Conservation (phyloP, 2,797 vertebrate species). For the Lateolabrax maculatus region DNA sequence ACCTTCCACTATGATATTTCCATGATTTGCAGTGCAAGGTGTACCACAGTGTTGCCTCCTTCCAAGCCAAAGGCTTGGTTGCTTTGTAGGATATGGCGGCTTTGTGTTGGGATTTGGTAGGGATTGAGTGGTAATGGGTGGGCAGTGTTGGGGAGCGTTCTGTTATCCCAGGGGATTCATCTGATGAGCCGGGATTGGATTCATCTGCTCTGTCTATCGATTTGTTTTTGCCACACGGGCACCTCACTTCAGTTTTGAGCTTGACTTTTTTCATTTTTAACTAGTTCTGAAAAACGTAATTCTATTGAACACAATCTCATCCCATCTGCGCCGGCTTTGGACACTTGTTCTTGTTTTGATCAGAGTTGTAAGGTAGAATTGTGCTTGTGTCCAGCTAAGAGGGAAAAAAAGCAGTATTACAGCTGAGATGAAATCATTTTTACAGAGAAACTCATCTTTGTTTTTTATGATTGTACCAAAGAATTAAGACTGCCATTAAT, state of each 20-base stretch:
- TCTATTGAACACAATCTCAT: conserved; percentile 76
- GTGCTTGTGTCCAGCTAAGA: conserved; percentile 56
- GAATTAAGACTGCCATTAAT: conserved; percentile 46
- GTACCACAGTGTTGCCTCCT: not conserved
- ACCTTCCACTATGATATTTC: conserved; percentile 32
- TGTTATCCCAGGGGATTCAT: conserved; percentile 77
- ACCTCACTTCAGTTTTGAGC: conserved; percentile 67
- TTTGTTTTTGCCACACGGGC: conserved; percentile 83
- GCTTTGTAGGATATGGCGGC: conserved; percentile 68
- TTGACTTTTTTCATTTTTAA: conserved; percentile 76
- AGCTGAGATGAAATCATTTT: conserved; percentile 55
- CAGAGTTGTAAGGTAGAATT: conserved; percentile 65
- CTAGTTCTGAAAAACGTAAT: conserved; percentile 75
- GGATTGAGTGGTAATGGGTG: conserved; percentile 85
- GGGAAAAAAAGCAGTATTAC: conserved; percentile 21
- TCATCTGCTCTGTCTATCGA: conserved; percentile 85
- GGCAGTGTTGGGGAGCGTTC: conserved; percentile 73
- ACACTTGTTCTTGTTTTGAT: conserved; percentile 77
- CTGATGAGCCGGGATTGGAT: conserved; percentile 84
- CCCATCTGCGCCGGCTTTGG: conserved; percentile 66
- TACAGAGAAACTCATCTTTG: conserved; percentile 46
- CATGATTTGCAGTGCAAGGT: not conserved
- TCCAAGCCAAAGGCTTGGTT: conserved; percentile 38
- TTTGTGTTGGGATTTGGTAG: conserved; percentile 80
- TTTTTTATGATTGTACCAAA: conserved; percentile 38